phyloP scores from a whole-genome alignment of 2,113 vertebrate genomes.

The Amblyornis subalaris region DNA sequence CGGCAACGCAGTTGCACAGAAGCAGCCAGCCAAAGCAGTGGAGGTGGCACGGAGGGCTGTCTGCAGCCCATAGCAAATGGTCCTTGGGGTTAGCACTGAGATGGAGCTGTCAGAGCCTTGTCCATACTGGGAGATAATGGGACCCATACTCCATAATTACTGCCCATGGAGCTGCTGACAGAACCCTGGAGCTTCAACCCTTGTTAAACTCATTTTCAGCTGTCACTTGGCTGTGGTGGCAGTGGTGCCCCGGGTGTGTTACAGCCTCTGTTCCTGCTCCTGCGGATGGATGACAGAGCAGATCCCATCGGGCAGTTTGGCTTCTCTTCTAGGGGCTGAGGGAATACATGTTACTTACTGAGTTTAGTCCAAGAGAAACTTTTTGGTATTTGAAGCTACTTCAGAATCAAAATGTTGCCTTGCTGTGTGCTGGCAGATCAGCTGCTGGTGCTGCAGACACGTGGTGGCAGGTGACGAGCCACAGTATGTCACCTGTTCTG shows the following conservation, averaged over 20 bases:
- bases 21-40: background rate
- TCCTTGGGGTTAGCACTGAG: background rate
- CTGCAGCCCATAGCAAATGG: background rate
- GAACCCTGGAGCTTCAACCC: conserved; percentile 30
- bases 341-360: background rate
- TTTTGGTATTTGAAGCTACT: background rate
- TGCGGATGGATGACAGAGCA: background rate
- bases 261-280: background rate
- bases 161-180: conserved; percentile 27
- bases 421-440: background rate
- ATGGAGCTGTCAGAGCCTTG: conserved; percentile 35
- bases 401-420: background rate
- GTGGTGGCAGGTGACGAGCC: rapidly evolving
- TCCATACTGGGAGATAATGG: background rate
- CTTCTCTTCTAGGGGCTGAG: background rate
- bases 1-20: background rate
- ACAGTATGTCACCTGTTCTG: background rate
- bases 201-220: conserved; percentile 19
- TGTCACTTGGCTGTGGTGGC: conserved; percentile 30
- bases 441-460: background rate
- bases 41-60: background rate
- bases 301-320: background rate
- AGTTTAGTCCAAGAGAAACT: background rate
- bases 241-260: background rate
- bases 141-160: conserved; percentile 3